Percentiles rank a stretch among this genome's conserved stretches.
Evolutionary conservation across 2,888 invertebrate genomes (phyloP).

Genomic region (Malthinus seriepunctatus): DNA sequence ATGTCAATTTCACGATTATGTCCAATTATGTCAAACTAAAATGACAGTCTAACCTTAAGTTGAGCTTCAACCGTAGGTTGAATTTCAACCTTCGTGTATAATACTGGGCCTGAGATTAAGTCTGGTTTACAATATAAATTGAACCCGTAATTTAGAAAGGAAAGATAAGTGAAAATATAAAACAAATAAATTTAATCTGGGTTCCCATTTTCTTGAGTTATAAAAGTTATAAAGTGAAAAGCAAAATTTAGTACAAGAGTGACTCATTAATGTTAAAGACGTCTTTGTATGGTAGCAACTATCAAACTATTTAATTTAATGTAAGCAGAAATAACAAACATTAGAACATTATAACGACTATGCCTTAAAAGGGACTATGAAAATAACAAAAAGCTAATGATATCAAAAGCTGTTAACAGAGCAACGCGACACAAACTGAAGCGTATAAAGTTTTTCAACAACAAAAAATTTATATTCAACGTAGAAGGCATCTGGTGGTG

Average conservation of each 20-base stretch:
- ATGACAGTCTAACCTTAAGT: too few relatives aligned
- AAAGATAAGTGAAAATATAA: too few relatives aligned
- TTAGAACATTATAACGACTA: slow-evolving; percentile 13
- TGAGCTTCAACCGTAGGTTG: too few relatives aligned
- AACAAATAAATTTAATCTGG: too few relatives aligned
- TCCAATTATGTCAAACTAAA: too few relatives aligned
- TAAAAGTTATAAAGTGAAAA: neutral
- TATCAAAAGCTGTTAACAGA: slow-evolving; percentile 25
- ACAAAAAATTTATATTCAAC: slow-evolving; percentile 27
- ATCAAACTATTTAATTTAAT: slow-evolving; percentile 22
- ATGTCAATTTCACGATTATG: too few relatives aligned
- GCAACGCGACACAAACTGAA: slow-evolving; percentile 20
- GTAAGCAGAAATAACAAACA: slow-evolving; percentile 15
- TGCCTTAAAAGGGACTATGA: slow-evolving; percentile 12
- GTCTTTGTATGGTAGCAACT: neutral
- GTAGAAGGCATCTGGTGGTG: slow-evolving; percentile 21
- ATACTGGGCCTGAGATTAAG: too few relatives aligned
- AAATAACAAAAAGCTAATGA: slow-evolving; percentile 21
- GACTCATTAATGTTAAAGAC: slow-evolving; percentile 6
- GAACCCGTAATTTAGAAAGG: too few relatives aligned
- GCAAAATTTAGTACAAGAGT: neutral
- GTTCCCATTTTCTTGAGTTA: neutral
- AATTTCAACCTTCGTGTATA: too few relatives aligned
- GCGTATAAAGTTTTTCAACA: slow-evolving; percentile 21
- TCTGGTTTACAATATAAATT: too few relatives aligned